Evolutionary conservation across 2,888 invertebrate genomes (phyloP), one percentile per base, ranked within the genome.

Genomic region (Chaetoderma sp.): DNA sequence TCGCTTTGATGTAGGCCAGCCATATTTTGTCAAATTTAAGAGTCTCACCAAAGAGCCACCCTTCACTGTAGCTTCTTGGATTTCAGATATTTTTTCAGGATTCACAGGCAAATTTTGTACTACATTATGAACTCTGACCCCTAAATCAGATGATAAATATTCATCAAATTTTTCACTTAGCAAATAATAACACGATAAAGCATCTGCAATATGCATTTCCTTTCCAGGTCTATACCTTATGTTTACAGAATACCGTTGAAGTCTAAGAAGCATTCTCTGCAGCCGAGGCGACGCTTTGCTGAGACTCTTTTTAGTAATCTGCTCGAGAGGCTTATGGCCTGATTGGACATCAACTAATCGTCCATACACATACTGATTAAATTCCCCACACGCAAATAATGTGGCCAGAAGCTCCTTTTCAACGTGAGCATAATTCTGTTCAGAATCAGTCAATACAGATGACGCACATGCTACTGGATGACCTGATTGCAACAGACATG

Each of bases 281-380:
- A 73, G 55, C 13, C 65, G 30, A 1, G 68, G 69, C 13, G 64
- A 57, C 8, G 56, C 42, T 49, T 63, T 42, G 23, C 21, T 16
- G 1, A 63, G 44, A 8, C 60, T 49, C 33, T 61, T 69, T 28
- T 63, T 59, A 1, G 54, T 13, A 36, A 72, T 65, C 21, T 18
- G 18, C n/a, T 62, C 60, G 30, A 73, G 67, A n/a, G 66, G 72
- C 57, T 64, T 68, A 49, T 73, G 73, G 44, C 74, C 73, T 33
- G 65, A 65, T 32, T 65, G 39, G 16, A 74, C 73, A 25, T 27
- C n/a, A 10, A 65, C 45, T n/a, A 33, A 10, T 16, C 30, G 50
- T 13, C 72, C 72, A 60, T 61, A 72, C 16, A 64, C 50, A 27
- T 72, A 72, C 25, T 66, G 60, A 27, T 56, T 55, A 59, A 72